Conservation (phyloP, 2,113 vertebrate genomes). For the Notothenia rossii region DNA sequence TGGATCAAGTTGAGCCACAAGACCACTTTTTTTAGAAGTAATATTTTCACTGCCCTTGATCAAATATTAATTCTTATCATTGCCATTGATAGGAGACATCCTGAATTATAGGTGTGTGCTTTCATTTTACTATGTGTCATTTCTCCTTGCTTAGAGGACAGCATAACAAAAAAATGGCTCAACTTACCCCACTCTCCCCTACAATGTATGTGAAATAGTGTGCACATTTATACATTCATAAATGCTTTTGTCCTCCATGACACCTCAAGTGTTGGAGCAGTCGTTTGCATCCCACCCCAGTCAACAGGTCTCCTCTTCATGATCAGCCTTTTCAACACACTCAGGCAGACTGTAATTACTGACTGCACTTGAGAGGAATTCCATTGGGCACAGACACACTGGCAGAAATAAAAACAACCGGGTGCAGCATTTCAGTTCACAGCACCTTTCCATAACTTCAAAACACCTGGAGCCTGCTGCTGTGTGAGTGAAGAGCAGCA, state of each 20-base stretch:
- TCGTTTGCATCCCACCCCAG: constrained; percentile 14
- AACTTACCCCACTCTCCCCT: too few relatives aligned
- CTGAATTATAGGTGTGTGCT: too few relatives aligned
- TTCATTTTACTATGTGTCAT: too few relatives aligned
- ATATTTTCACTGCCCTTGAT: too few relatives aligned
- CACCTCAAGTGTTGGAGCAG: constrained; percentile 14
- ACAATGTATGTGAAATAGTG: background rate
- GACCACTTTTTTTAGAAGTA: too few relatives aligned
- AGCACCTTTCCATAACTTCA: constrained; percentile 34
- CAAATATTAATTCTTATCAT: too few relatives aligned
- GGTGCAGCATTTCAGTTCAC: constrained; percentile 33
- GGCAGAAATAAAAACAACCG: constrained; percentile 29
- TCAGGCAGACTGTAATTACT: constrained; percentile 69
- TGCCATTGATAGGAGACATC: too few relatives aligned
- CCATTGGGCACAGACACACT: constrained; percentile 54
- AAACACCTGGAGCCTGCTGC: constrained; percentile 42
- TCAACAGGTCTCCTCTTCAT: constrained; percentile 67
- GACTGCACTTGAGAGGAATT: constrained; percentile 67
- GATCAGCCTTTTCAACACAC: constrained; percentile 52
- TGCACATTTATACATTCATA: background rate
- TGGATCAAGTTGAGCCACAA: too few relatives aligned
- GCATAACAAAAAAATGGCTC: too few relatives aligned
- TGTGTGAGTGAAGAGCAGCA: background rate
- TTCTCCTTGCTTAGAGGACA: too few relatives aligned
- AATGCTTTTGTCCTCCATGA: background rate